phyloP scores from a whole-genome alignment of 2,113 vertebrate genomes.

The Hirundichthys speculiger region DNA sequence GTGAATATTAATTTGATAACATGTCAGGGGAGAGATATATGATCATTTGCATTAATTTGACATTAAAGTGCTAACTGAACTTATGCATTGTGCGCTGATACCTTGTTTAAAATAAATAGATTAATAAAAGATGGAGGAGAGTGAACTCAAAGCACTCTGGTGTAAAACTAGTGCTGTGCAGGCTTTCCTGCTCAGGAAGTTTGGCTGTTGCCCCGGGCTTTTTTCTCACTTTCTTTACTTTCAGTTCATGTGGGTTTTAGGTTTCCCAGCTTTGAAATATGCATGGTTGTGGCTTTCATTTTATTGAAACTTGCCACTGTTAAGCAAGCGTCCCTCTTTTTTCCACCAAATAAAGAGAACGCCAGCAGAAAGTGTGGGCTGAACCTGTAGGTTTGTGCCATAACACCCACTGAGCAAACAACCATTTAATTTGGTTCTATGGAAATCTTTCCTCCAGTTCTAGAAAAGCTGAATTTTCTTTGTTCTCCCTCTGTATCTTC shows the following conservation, averaged over 20 bases:
- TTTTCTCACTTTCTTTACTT: constrained; percentile 32
- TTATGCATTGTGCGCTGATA: not conserved
- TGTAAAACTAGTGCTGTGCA: constrained; percentile 1
- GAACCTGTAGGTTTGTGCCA: constrained; percentile 50
- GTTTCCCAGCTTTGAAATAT: constrained; percentile 34
- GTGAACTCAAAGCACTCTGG: not conserved
- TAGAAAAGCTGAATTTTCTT: constrained; percentile 14
- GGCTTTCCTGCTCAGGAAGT: not conserved
- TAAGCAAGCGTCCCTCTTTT: constrained; percentile 21
- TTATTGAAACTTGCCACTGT: constrained; percentile 43
- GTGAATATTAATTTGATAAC: constrained; percentile 11
- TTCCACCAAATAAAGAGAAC: constrained; percentile 39
- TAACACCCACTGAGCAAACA: constrained; percentile 39
- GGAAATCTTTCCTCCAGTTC: constrained; percentile 43
- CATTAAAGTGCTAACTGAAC: constrained; percentile 28
- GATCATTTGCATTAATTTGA: constrained; percentile 12
- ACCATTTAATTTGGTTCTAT: constrained; percentile 59
- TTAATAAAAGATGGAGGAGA: constrained; percentile 8
- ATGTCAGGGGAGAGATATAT: constrained; percentile 4
- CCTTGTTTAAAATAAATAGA: too few relatives aligned
- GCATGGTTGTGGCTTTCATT: constrained; percentile 48
- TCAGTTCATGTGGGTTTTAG: constrained; percentile 21
- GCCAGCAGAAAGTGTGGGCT: constrained; percentile 58
- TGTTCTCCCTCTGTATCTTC: constrained; percentile 9
- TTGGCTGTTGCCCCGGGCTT: constrained; percentile 25